Evolutionary conservation across 2,888 invertebrate species (phyloP).

Genomic region (Leucophenga maculata): DNA sequence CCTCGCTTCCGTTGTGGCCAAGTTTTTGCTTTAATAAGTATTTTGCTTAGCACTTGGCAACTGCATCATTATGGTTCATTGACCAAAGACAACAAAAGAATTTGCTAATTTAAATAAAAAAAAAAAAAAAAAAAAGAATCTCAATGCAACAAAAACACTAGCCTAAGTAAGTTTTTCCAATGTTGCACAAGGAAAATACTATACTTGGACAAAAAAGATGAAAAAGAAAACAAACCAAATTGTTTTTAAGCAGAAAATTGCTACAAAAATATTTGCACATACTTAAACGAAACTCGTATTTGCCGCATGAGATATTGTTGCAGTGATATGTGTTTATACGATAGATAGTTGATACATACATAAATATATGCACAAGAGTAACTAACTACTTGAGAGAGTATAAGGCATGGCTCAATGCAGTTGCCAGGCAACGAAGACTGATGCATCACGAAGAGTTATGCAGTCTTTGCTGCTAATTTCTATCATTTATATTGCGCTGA

Average conservation of each 20-base stretch:
- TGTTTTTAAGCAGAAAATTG: constrained; percentile 66
- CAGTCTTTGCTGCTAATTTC: too few species aligned
- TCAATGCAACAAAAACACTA: background rate
- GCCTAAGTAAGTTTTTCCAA: constrained; percentile 25
- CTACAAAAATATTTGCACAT: constrained; percentile 65
- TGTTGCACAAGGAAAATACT: constrained; percentile 12
- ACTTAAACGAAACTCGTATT: constrained; percentile 37
- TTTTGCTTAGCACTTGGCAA: background rate
- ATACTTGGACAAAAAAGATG: background rate
- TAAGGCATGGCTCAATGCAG: too few species aligned
- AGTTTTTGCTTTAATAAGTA: background rate
- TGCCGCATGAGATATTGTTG: constrained; percentile 7
- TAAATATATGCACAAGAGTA: background rate
- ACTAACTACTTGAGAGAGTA: too few species aligned
- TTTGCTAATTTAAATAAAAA: constrained; percentile 36
- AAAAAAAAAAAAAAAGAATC: constrained; percentile 1
- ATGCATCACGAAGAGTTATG: background rate
- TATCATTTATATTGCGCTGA: too few species aligned
- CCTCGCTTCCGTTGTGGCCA: constrained; percentile 10
- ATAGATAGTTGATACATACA: background rate
- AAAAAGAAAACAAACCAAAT: constrained; percentile 11
- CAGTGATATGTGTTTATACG: background rate
- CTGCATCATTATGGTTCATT: constrained; percentile 42
- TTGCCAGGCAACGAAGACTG: background rate
- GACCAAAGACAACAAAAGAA: constrained; percentile 41